Evolutionary conservation across 2,113 vertebrate species (phyloP).

Genomic region (Rhinopomastus cyanomelas): DNA sequence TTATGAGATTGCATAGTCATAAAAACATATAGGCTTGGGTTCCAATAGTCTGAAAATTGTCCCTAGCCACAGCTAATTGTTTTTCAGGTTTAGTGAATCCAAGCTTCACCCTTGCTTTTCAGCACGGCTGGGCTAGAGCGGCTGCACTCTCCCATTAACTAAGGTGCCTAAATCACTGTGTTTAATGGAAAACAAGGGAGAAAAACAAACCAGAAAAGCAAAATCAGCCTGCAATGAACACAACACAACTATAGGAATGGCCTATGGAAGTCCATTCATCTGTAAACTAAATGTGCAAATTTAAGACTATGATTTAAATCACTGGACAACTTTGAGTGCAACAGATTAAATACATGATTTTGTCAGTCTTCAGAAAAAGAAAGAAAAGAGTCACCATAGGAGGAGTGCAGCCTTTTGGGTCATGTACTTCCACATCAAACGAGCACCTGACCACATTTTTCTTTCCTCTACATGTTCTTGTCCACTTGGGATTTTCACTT

Average conservation of each 20-base stretch:
- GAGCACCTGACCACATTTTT: not conserved
- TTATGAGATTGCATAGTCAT: slow-evolving; percentile 2
- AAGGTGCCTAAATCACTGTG: not conserved
- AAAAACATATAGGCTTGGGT: slow-evolving; percentile 26
- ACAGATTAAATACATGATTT: not conserved
- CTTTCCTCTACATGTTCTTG: not conserved
- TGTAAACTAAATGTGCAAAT: not conserved
- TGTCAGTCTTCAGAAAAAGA: not conserved
- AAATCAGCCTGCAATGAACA: not conserved
- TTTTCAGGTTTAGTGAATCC: not conserved
- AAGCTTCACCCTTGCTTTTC: not conserved
- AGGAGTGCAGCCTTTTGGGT: not conserved
- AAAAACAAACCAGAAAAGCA: not conserved
- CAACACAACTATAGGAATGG: not conserved
- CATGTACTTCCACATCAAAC: not conserved
- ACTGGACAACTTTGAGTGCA: not conserved
- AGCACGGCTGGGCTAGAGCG: rapidly evolving
- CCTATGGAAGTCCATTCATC: not conserved
- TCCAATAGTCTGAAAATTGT: slow-evolving; percentile 6
- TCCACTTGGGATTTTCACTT: not conserved
- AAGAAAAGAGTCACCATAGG: not conserved
- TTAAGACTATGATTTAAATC: not conserved
- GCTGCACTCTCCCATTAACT: not conserved
- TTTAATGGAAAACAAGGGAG: not conserved
- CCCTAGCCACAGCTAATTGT: not conserved